These are phyloP conservation scores for Coptotermes formosanus DNA, from an alignment of 1,140 invertebrate species.

Conservation along the genomic window DNA sequence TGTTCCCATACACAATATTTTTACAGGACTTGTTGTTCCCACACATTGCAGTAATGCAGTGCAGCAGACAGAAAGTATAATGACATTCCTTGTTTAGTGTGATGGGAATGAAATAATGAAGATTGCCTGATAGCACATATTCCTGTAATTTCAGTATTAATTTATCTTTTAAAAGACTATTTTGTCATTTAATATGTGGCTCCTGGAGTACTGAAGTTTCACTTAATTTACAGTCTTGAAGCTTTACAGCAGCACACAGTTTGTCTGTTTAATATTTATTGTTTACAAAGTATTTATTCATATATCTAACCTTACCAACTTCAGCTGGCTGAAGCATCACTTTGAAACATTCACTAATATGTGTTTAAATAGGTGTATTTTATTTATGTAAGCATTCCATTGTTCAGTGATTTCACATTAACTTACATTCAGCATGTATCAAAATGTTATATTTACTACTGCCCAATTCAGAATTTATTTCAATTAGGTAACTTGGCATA, in stretches of 20 bases:
- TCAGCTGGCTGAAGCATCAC: not conserved
- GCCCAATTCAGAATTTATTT: too few relatives aligned
- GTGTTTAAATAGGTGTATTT: too few relatives aligned
- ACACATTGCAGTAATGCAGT: not conserved
- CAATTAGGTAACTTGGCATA: too few relatives aligned
- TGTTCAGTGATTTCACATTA: too few relatives aligned
- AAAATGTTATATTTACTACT: too few relatives aligned
- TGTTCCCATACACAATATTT: not conserved
- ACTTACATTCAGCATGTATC: too few relatives aligned
- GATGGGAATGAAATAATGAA: not conserved
- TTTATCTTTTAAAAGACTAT: not conserved
- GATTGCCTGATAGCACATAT: not conserved
- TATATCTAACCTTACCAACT: not conserved
- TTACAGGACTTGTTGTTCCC: not conserved
- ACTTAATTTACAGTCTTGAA: not conserved
- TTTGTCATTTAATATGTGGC: not conserved
- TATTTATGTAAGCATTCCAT: too few relatives aligned
- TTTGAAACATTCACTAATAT: not conserved
- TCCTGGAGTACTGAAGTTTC: not conserved
- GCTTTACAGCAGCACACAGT: not conserved
- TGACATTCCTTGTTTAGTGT: not conserved
- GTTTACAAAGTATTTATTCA: not conserved
- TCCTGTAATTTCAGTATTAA: not conserved
- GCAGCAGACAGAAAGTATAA: not conserved
- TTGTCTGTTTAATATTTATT: constrained; percentile 8